Percentiles rank a stretch among this genome's conserved stretches.
Evolutionary conservation across 2,113 vertebrate genomes (phyloP).

Genomic region (Syrrhaptes paradoxus): DNA sequence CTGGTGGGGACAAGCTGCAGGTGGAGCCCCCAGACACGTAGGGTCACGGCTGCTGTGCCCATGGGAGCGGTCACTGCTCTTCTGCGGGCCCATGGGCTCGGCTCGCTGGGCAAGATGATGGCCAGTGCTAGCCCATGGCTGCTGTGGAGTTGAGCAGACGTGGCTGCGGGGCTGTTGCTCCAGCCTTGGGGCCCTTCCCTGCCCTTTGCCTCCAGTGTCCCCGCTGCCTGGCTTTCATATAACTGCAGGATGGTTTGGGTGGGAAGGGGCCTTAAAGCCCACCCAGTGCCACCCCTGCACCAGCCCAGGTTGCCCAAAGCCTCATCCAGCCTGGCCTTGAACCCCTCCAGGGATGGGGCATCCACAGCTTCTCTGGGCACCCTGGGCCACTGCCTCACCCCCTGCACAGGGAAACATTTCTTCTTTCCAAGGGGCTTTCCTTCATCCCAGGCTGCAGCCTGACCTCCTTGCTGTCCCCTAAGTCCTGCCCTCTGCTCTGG

Average conservation of each 20-base stretch:
- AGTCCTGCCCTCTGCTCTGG: constrained; percentile 43
- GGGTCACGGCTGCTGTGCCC: too few relatives aligned
- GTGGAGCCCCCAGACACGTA: background rate
- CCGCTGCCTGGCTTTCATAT: background rate
- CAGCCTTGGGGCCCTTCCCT: background rate
- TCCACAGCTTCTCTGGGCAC: too few relatives aligned
- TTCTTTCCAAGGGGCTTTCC: background rate
- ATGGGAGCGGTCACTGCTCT: too few relatives aligned
- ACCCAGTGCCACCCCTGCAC: too few relatives aligned
- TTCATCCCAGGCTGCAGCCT: background rate
- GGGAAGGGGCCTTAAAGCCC: too few relatives aligned
- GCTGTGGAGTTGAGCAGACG: rapidly evolving
- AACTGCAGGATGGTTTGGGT: too few relatives aligned
- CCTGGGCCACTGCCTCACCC: too few relatives aligned
- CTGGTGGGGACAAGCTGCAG: too few relatives aligned
- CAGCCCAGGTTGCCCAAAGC: too few relatives aligned
- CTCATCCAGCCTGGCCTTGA: too few relatives aligned
- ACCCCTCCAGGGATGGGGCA: too few relatives aligned
- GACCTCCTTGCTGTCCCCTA: background rate
- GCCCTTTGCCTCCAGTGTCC: background rate
- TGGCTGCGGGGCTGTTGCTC: rapidly evolving
- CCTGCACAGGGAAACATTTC: too few relatives aligned
- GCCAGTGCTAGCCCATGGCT: rapidly evolving
- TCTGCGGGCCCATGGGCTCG: background rate
- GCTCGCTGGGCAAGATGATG: background rate